These are phyloP conservation scores for Ceyx margarethae DNA, from an alignment of 2,113 vertebrate genomes.

Conservation along the genomic window DNA sequence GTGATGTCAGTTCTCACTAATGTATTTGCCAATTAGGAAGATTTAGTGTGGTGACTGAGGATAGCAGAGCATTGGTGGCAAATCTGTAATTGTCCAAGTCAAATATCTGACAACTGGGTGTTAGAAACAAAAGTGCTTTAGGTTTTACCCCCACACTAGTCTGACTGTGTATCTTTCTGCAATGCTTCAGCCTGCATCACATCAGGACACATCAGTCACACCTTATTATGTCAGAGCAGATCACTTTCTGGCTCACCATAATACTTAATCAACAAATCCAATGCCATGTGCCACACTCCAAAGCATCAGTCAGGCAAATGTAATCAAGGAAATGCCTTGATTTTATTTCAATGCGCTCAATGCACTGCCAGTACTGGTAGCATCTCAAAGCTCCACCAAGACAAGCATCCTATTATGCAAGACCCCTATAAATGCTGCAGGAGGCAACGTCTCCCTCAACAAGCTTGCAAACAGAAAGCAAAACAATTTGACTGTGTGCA, in stretches of 20 bases:
- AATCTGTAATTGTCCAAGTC: conserved; percentile 61
- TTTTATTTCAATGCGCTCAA: neutral
- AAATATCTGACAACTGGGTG: conserved; percentile 39
- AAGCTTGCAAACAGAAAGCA: neutral
- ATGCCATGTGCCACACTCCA: neutral
- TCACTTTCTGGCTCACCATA: conserved; percentile 32
- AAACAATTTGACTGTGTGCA: neutral
- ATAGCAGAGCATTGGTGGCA: conserved; percentile 40
- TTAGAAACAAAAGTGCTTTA: conserved; percentile 45
- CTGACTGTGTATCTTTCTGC: conserved; percentile 18
- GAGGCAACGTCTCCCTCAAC: neutral
- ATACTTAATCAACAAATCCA: conserved; percentile 42
- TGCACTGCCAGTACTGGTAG: neutral
- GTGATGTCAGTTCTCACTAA: conserved; percentile 62
- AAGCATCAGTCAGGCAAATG: conserved; percentile 27
- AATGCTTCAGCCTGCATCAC: conserved; percentile 8
- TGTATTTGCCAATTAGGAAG: conserved; percentile 65
- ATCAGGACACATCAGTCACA: conserved; percentile 28
- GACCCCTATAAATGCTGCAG: neutral
- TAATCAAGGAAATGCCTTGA: neutral
- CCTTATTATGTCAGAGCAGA: neutral
- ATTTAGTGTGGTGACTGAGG: conserved; percentile 61
- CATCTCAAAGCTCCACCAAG: neutral
- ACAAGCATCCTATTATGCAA: neutral
- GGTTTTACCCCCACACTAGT: conserved; percentile 21